Evolutionary conservation across 2,113 vertebrate genomes (phyloP), one percentile per base, ranked within the genome.

Genomic region (Rafetus swinhoei): DNA sequence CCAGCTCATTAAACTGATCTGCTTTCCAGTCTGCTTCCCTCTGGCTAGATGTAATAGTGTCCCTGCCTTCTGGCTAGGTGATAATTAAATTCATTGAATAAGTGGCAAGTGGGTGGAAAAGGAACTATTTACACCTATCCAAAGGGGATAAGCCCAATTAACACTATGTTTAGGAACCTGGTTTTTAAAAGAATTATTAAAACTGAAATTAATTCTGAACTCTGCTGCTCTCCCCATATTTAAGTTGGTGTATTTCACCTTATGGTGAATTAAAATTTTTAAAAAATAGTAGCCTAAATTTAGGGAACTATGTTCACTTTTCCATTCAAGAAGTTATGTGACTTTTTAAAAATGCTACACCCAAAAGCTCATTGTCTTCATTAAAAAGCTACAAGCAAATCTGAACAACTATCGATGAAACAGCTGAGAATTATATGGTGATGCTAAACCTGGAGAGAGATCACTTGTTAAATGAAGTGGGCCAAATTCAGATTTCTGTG

Each of bases 101-200:
- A 93, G 65, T 79, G 90, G 15, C 92, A 95, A 90, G 83, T 86
- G 81, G 96, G 92, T 91, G 92, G 90, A 90, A 96, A 95, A 90
- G 65, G 60, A 16, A 76, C 72, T 94, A 96, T 95, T 94, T 86
- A 85, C 79, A 89, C n/a, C 93, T 94, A 89, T 87, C 74, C 85
- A 92, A 90, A 96, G 53, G 84, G 90, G 96, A 95, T 90, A 93
- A 90, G 93, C 76, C 96, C 96, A 97, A 97, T 97, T 97, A 96
- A 88, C 86, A 96, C 83, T 87, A 93, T n/a, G 25, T 45, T 95
- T 60, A 82, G 79, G 85, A 88, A 95, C 21, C 52, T 19, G 32
- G 81, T 80, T 94, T 91, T 93, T 54, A 32, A 52, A 93, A 53
- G 59, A 54, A 77, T 92, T 56, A n/a, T 79, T 81, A 9, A 21